These are phyloP conservation scores for Kryptopterus vitreolus DNA, from an alignment of 2,797 vertebrate genomes.

Conservation along the genomic window DNA sequence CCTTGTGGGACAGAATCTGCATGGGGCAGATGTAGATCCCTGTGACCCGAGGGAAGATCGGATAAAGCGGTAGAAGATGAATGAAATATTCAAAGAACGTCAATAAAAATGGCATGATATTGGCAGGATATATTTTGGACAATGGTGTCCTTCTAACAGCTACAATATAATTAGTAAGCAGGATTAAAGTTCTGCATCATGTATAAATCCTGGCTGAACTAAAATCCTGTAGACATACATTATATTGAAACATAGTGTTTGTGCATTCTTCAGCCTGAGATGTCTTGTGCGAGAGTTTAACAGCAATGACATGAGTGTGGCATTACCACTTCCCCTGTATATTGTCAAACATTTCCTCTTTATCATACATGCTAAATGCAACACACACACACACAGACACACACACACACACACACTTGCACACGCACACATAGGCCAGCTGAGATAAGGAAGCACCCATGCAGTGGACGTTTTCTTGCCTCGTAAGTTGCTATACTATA, in stretches of 20 bases:
- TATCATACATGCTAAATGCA: constrained; percentile 39
- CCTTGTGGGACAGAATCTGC: no score
- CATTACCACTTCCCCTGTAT: constrained; percentile 37
- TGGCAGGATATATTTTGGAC: background rate
- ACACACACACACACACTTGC: constrained; percentile 4
- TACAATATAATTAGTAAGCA: background rate
- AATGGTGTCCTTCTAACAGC: background rate
- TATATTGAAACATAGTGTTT: background rate
- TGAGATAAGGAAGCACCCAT: constrained; percentile 32
- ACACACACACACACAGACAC: background rate
- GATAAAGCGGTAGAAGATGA: no score
- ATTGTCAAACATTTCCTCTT: constrained; percentile 42
- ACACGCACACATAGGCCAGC: background rate
- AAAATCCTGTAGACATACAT: background rate
- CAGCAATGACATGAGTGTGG: constrained; percentile 10
- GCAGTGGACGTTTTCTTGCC: constrained; percentile 18
- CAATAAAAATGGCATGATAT: background rate
- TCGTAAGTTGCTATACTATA: constrained; percentile 49
- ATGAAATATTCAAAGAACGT: no score
- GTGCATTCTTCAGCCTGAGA: background rate
- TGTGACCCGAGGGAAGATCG: no score
- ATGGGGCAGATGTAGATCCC: no score
- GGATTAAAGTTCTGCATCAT: background rate
- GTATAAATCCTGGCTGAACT: background rate
- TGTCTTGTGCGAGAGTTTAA: background rate